phyloP scores from a whole-genome alignment of 1,140 invertebrate genomes.

The Scaptomyza hsui region DNA sequence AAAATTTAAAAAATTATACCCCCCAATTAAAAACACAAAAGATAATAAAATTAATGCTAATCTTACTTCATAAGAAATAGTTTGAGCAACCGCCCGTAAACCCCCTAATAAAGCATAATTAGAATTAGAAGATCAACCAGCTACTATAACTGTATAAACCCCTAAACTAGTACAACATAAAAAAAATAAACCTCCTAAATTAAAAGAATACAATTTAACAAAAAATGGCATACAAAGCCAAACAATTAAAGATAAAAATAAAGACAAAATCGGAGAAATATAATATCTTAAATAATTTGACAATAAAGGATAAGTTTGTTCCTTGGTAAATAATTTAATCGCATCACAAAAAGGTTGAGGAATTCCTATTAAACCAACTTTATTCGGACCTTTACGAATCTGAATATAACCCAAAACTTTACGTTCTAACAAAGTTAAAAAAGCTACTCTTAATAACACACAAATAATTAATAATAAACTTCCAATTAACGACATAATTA shows the following conservation, averaged over 20 bases:
- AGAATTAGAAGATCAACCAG: constrained; percentile 88
- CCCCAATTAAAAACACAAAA: constrained; percentile 66
- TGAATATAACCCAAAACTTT: constrained; percentile 85
- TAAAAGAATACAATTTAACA: constrained; percentile 73
- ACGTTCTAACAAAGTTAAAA: constrained; percentile 88
- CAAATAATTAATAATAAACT: constrained; percentile 85
- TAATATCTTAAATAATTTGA: constrained; percentile 86
- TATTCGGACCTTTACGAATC: constrained; percentile 89
- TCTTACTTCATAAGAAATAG: constrained; percentile 85
- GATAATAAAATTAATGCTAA: constrained; percentile 65
- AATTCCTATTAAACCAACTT: constrained; percentile 86
- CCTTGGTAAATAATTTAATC: constrained; percentile 88
- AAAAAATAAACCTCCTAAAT: constrained; percentile 84
- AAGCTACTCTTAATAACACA: constrained; percentile 87
- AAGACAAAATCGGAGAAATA: constrained; percentile 86
- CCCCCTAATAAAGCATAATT: constrained; percentile 88
- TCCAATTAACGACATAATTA: constrained; percentile 84
- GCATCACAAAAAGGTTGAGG: constrained; percentile 88
- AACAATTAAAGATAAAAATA: constrained; percentile 85
- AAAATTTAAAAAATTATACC: constrained; percentile 63
- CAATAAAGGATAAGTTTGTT: constrained; percentile 84
- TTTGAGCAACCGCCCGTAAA: constrained; percentile 87
- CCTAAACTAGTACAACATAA: constrained; percentile 73
- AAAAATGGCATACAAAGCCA: constrained; percentile 85
- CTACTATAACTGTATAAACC: constrained; percentile 48